These are phyloP conservation scores for Rattus norvegicus DNA, from an alignment of 2,113 vertebrate species.

Conservation along the genomic window DNA sequence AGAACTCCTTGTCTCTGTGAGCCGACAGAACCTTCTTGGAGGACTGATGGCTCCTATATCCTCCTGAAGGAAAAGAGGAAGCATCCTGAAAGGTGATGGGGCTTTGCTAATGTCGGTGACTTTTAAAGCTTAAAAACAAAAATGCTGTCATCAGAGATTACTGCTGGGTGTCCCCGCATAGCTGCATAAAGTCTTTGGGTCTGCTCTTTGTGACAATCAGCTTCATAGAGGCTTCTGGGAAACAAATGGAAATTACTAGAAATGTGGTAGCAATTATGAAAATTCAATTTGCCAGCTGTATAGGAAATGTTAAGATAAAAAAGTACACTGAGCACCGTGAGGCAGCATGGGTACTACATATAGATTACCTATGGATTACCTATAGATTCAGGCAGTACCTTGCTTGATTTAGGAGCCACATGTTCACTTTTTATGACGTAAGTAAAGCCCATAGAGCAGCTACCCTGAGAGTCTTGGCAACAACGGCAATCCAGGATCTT, in stretches of 20 bases:
- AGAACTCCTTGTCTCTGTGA: constrained; percentile 28
- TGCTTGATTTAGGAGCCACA: constrained; percentile 18
- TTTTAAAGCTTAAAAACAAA: constrained; percentile 13
- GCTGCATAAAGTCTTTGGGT: background rate
- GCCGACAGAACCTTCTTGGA: background rate
- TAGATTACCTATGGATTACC: background rate
- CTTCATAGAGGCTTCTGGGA: constrained; percentile 46
- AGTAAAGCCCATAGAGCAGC: constrained; percentile 35
- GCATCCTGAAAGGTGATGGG: background rate
- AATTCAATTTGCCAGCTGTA: constrained; percentile 56
- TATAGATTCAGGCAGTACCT: background rate
- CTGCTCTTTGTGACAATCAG: background rate
- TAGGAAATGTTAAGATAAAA: constrained; percentile 62
- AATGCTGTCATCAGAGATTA: background rate
- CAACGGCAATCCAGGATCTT: background rate
- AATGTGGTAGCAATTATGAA: constrained; percentile 65
- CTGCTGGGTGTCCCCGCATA: background rate
- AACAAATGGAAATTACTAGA: constrained; percentile 61
- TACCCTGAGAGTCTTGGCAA: background rate
- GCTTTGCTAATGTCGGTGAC: background rate
- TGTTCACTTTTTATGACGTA: constrained; percentile 47
- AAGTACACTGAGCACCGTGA: background rate
- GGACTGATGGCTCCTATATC: background rate
- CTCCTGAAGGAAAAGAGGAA: background rate
- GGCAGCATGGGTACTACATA: background rate